Percentiles rank a stretch among this genome's conserved stretches.
These are phyloP conservation scores for Psammodynastes pulverulentus DNA, from an alignment of 2,113 vertebrate genomes.

Conservation along the genomic window DNA sequence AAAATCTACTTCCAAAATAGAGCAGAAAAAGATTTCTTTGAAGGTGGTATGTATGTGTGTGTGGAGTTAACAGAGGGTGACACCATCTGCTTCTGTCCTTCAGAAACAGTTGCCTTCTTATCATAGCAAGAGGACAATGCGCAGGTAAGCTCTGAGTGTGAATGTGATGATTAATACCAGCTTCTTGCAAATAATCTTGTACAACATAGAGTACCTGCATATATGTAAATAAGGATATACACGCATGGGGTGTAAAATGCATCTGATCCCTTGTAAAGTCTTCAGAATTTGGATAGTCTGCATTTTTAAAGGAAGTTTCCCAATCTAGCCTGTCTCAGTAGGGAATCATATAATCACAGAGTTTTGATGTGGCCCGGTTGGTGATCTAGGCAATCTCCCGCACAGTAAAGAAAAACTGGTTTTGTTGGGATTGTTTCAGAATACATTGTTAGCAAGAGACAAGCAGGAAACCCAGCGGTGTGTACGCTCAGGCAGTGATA, in stretches of 20 bases:
- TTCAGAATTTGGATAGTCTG: background rate
- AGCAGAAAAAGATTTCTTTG: background rate
- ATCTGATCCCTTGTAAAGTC: background rate
- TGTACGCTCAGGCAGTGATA: background rate
- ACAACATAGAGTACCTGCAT: background rate
- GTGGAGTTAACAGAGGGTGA: background rate
- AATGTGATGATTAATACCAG: background rate
- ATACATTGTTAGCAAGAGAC: background rate
- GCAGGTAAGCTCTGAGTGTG: background rate
- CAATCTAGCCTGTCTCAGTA: background rate
- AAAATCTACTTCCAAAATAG: background rate
- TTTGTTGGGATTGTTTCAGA: background rate
- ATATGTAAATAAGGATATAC: background rate
- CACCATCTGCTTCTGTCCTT: background rate
- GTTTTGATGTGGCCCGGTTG: background rate
- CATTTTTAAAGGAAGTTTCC: background rate
- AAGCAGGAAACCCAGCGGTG: background rate
- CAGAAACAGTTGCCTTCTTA: background rate
- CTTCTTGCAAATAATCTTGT: background rate
- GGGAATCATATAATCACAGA: background rate
- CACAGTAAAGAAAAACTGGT: background rate
- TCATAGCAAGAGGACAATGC: background rate
- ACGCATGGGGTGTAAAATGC: background rate
- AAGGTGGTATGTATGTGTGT: background rate
- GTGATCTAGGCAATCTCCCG: background rate